These are phyloP conservation scores for Eupithecia insigniata DNA, from an alignment of 2,888 invertebrate genomes.

Conservation along the genomic window DNA sequence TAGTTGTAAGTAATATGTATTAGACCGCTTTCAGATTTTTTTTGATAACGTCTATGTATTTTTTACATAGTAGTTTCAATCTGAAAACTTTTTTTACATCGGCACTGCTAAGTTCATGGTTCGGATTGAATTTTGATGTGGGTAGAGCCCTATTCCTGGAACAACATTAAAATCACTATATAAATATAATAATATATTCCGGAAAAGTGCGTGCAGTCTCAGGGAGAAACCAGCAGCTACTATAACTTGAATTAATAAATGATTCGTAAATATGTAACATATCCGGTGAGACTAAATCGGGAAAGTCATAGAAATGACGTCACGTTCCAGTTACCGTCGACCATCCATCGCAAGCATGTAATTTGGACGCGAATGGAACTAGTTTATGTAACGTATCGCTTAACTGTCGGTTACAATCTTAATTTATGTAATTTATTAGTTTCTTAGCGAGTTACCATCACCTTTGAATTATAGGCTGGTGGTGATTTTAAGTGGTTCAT, in stretches of 20 bases:
- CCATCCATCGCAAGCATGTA: constrained; percentile 21
- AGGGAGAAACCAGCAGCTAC: background rate
- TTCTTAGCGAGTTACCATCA: constrained; percentile 1
- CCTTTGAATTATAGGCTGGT: constrained; percentile 6
- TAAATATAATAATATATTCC: too few relatives aligned
- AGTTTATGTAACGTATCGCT: constrained; percentile 30
- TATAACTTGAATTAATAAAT: background rate
- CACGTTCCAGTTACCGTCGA: constrained; percentile 22
- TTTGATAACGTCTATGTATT: too few relatives aligned
- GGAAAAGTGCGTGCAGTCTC: background rate
- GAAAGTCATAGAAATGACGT: constrained; percentile 29
- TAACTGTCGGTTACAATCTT: background rate
- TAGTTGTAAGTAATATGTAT: too few relatives aligned
- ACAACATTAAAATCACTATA: too few relatives aligned
- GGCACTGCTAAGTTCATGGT: too few relatives aligned
- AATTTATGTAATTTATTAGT: constrained; percentile 11
- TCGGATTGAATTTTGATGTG: too few relatives aligned
- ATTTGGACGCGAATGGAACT: constrained; percentile 24
- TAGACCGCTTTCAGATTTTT: too few relatives aligned
- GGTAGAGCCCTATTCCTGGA: too few relatives aligned
- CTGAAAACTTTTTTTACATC: too few relatives aligned
- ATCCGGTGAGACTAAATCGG: constrained; percentile 18
- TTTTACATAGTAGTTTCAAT: too few relatives aligned
- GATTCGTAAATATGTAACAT: constrained; percentile 18
- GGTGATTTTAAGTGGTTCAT: background rate